Base-by-base conservation (phyloP, 2,888 invertebrate species). In the Dryobota labecula region DNA sequence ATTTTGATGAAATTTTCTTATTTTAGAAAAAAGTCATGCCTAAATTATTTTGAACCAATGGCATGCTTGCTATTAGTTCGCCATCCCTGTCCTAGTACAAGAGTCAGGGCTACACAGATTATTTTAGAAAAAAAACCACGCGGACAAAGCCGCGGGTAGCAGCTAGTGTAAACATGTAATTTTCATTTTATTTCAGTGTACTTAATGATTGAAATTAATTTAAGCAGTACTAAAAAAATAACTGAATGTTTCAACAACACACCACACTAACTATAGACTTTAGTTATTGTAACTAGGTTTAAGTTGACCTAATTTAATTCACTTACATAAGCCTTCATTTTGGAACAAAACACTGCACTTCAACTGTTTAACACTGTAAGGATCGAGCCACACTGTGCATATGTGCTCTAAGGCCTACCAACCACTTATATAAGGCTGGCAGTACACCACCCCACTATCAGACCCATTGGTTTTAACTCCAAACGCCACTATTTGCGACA, bases 291-390 rank as follows among this genome's bases (percentile, higher is more conserved):
- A 27, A 33, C 15, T 45, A 60, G 24, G 24, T 60, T n/a, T 20
- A 47, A 49, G 9, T 24, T 27, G 33, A 41, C 69, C 33, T 63
- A 71, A 73, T 68, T 78, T 30, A 43, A 66, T 82, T 66, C 84
- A 94, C 94, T 95, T 94, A 94, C 95, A 85, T 94, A 93, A 73
- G 90, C 86, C 93, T 92, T 95, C 94, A 95, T 94, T 75, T 54
- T 87, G 73, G 49, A 72, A 73, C 57, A 69, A 73, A 75, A 80
- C 90, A 91, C 92, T 83, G 82, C 88, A 92, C 90, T 83, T 76
- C 86, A 88, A 84, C 87, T 83, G 76, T 83, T 78, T 58, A 69
- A 78, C 83, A 86, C 75, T 75, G 66, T 86, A 73, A 85, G 78
- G 85, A 77, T 70, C 84, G 70, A 78, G 75, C 78, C 72, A 80